Base-by-base conservation (phyloP, 2,888 invertebrate genomes). In the Lottia gigantea region DNA sequence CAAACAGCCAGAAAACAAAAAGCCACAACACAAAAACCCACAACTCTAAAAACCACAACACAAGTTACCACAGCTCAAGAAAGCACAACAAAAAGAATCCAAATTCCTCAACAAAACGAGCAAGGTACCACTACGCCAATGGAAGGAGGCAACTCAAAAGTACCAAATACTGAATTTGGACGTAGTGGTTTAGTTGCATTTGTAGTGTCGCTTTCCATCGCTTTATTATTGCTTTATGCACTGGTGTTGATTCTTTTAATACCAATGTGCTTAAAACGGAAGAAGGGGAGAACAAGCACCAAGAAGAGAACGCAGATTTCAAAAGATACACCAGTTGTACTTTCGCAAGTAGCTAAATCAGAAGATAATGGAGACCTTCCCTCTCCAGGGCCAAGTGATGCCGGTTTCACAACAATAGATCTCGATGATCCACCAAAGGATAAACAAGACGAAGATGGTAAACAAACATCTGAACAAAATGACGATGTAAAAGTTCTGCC, bases 171-270 rank as follows among this genome's bases (percentile, higher is more conserved):
- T 11, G 62, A 61, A 55, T 76, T 76, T n/a, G 76, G 76, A 1
- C 64, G 67, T 19, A 68, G 72, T 47, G 76, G 76, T 1, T 45
- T 70, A 15, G 8, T 74, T 8, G 76, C 76, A 16, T 74, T 76
- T 61, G 46, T 73, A 14, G n/a, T 76, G 16, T 46, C 73, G 25
- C 49, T 76, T 55, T 67, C 71, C 4, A 49, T 69, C 0, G 74
- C 72, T 25, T 45, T 74, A 40, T 66, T 76, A 31, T 64, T 76
- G 46, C 47, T 74, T 15, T 70, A 73, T 64, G 68, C 73, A n/a
- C 67, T 76, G 8, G 47, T 74, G 8, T 68, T 73, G 63, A 65
- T 74, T 65, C 49, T 76, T 46, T 68, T 73, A 62, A 63, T 73
- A 66, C 76, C 74, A 12, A 25, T 71, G 46, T 73, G 64, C 62